These are phyloP conservation scores for Clangula hyemalis DNA, from an alignment of 2,797 vertebrate genomes.

Conservation along the genomic window DNA sequence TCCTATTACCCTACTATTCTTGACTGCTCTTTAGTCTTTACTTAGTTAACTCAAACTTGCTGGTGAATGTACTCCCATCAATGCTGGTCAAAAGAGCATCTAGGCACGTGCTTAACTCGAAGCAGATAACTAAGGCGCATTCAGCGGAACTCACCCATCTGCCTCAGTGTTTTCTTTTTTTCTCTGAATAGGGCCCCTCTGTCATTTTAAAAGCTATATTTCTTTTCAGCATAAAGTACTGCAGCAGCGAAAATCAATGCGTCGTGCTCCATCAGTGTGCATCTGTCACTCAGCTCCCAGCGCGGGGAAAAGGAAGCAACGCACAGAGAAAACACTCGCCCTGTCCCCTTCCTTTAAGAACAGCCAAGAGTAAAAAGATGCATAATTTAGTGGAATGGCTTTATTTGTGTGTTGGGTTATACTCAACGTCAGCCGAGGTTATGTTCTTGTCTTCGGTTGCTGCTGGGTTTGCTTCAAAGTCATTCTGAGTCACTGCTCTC, in stretches of 20 bases:
- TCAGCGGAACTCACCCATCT: background rate
- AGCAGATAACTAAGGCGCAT: background rate
- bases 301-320: background rate
- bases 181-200: background rate
- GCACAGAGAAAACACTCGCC: background rate
- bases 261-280: constrained; percentile 19
- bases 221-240: constrained; percentile 42
- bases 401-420: constrained; percentile 20
- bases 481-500: constrained; percentile 65
- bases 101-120: background rate
- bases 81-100: constrained; percentile 26
- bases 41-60: background rate
- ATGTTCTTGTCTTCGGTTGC: constrained; percentile 31
- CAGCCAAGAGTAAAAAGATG: constrained; percentile 25
- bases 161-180: background rate
- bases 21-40: background rate
- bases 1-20: background rate
- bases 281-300: constrained; percentile 42
- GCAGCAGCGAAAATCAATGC: constrained; percentile 52
- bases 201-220: constrained; percentile 37
- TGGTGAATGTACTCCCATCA: background rate
- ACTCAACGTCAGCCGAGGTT: constrained; percentile 48
- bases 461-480: constrained; percentile 63
- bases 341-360: constrained; percentile 20
- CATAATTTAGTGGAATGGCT: constrained; percentile 32